Evolutionary conservation across 2,113 vertebrate genomes (phyloP).

Genomic region (Monarcha castaneiventris): DNA sequence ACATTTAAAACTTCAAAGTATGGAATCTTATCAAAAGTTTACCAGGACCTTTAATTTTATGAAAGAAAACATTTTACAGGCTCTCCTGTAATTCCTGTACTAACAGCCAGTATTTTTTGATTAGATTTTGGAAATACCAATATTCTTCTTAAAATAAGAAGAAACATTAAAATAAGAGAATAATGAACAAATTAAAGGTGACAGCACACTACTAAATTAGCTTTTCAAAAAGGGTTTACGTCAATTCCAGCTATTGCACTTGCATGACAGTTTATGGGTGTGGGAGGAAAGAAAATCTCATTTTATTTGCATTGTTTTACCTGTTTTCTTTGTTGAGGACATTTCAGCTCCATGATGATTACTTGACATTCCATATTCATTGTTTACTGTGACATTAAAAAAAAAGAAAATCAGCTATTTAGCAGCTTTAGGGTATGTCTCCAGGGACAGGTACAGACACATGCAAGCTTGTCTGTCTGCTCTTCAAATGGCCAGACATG

Average conservation of each 20-base stretch:
- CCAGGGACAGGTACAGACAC: constrained; percentile 55
- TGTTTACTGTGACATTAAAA: constrained; percentile 51
- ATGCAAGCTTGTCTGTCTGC: constrained; percentile 50
- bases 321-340: constrained; percentile 29
- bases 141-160: background rate
- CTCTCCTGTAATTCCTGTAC: background rate
- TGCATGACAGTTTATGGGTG: background rate
- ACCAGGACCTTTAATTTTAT: background rate
- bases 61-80: background rate
- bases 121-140: background rate
- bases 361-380: constrained; percentile 34
- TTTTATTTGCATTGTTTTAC: constrained; percentile 57
- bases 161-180: background rate
- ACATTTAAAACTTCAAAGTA: background rate
- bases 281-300: constrained; percentile 1
- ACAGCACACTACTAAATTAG: background rate
- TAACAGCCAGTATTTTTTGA: background rate
- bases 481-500: constrained; percentile 46
- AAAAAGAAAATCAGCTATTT: background rate
- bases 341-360: constrained; percentile 23
- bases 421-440: constrained; percentile 57
- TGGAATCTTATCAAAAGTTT: background rate
- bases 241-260: constrained; percentile 9
- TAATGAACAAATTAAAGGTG: background rate
- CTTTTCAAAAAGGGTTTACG: background rate